Evolutionary conservation across 92 coral and sea anemone species (phyloP), one percentile per base, ranked within the genome.

Genomic region (Porites evermanni): DNA sequence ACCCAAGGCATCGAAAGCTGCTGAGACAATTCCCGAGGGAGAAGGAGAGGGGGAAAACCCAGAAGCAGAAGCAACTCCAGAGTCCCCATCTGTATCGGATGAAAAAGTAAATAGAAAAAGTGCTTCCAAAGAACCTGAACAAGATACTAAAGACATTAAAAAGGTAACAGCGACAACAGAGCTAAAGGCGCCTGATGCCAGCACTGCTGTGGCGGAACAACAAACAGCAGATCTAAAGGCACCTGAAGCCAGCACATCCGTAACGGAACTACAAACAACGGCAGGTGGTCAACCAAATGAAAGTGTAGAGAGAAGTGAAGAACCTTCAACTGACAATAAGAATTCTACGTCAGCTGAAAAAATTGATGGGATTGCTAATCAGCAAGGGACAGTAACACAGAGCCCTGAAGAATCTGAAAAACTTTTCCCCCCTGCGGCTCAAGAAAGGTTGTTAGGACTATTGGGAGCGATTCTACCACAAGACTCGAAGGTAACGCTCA

Each of bases 391-490:
- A 19, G 14, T 21, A 73, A 64, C 58, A 60, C 87, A 74, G 38
- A 73, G 77, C 24, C 70, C 66, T 24, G 99, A 97, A 66, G 92
- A 93, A 80, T 83, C 84, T 11, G 99, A 93, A 53, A 85, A 80
- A 70, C 44, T 88, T 53, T 97, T 95, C 70, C 91, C 98, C 51
- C 84, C 78, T 72, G 94, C 91, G 70, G 95, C 94, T 8, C 94
- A 93, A 59, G 98, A 97, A 64, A 90, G 94, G 79, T 79, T 95
- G 18, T 85, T 97, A 29, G 99, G 99, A n/a, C 88, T 97, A 32
- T 90, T 95, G 64, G 99, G 99, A 16, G 98, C 99, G 14, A 90
- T 95, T 89, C 80, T 97, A 17, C 99, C 99, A 16, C 87, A 88
- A 68, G 98, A 97, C 80, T 97, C 98, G 16, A 93, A 94, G 97